phyloP scores from a whole-genome alignment of 1,140 invertebrate species.

The Bursaphelenchus mucronatus region DNA sequence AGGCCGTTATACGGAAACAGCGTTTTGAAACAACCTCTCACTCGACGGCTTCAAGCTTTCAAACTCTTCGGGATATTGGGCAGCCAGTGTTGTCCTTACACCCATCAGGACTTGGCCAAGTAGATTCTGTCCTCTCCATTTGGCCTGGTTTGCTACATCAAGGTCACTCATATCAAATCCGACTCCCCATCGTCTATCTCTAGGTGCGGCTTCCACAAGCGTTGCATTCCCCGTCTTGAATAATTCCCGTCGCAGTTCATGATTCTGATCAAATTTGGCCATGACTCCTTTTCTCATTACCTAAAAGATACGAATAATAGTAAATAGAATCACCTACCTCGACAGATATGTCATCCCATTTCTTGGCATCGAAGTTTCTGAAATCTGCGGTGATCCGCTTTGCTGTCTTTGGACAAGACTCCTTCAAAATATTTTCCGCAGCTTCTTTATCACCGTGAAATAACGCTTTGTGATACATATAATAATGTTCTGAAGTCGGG shows the following conservation, averaged over 20 bases:
- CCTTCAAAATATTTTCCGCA: constrained; percentile 1
- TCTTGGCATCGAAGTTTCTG: not conserved
- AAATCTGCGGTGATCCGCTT: constrained; percentile 3
- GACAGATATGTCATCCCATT: constrained; percentile 9
- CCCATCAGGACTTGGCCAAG: constrained; percentile 12
- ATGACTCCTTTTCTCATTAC: constrained; percentile 7
- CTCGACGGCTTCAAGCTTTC: too few relatives aligned
- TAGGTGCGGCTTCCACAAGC: not conserved
- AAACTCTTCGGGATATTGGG: constrained; percentile 12
- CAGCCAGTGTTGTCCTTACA: constrained; percentile 10
- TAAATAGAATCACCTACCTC: constrained; percentile 3
- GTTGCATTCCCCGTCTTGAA: constrained; percentile 14
- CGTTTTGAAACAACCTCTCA: too few relatives aligned
- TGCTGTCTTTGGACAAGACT: not conserved
- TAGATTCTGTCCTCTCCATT: constrained; percentile 13
- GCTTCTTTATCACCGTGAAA: constrained; percentile 7
- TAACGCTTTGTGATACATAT: constrained; percentile 14
- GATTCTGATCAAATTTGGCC: constrained; percentile 17
- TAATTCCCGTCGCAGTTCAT: constrained; percentile 1
- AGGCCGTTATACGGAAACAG: too few relatives aligned
- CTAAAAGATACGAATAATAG: constrained; percentile 2
- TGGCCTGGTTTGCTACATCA: constrained; percentile 8
- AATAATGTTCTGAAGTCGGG: constrained; percentile 5
- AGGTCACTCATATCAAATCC: not conserved
- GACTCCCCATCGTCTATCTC: constrained; percentile 10